A percentile compares a stretch with the other conserved stretches of the same genome.
These are phyloP conservation scores for Cariama cristata DNA, from an alignment of 2,113 vertebrate species.

Conservation along the genomic window DNA sequence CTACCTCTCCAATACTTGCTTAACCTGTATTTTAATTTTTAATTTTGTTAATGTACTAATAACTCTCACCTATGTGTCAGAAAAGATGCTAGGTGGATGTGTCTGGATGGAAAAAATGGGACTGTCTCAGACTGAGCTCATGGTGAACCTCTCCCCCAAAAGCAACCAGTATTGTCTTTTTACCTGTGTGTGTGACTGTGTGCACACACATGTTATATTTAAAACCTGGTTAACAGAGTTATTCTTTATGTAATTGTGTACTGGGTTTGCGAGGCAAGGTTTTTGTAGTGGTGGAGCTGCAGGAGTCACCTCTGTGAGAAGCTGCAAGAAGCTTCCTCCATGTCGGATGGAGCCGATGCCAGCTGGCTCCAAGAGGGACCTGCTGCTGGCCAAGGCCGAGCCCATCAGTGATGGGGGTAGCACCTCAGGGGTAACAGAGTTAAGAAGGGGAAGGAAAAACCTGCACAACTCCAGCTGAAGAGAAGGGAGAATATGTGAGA, in stretches of 20 bases:
- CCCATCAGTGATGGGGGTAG: background rate
- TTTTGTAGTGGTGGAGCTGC: no score
- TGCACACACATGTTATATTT: background rate
- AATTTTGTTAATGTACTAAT: background rate
- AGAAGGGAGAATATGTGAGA: no score
- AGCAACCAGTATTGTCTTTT: background rate
- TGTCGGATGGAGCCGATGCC: background rate
- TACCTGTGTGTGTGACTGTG: fast-evolving
- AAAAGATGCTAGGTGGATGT: background rate
- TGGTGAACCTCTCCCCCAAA: background rate
- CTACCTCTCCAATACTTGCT: background rate
- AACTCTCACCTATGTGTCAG: background rate
- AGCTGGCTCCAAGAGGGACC: background rate
- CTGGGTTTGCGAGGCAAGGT: background rate
- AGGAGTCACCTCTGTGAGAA: no score
- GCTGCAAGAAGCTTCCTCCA: background rate
- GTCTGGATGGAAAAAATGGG: background rate
- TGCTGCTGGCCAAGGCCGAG: background rate
- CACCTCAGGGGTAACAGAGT: background rate
- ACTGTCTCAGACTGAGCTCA: background rate
- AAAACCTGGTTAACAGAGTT: background rate
- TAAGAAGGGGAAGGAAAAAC: background rate
- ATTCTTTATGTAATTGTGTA: background rate
- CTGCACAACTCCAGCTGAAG: no score
- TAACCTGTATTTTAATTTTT: background rate